Evolutionary conservation across 2,888 invertebrate genomes (phyloP).

Genomic region (Anthophora plumipes): DNA sequence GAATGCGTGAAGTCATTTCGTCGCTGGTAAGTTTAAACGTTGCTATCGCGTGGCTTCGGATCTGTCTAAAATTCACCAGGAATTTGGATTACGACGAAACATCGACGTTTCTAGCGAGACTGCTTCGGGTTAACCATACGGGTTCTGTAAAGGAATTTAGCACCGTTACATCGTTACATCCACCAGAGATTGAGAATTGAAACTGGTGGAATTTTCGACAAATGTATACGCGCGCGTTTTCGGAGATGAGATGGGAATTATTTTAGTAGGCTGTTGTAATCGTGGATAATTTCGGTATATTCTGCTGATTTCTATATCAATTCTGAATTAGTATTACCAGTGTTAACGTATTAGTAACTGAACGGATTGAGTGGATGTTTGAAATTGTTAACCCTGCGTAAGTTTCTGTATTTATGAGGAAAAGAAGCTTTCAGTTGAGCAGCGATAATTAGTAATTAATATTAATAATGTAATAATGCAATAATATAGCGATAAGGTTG

Average conservation of each 20-base stretch:
- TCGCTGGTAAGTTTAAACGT: slow-evolving; percentile 6
- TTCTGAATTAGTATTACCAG: no score
- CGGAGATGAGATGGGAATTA: neutral
- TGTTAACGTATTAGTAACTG: no score
- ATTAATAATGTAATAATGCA: no score
- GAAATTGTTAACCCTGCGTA: no score
- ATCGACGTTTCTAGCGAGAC: slow-evolving; percentile 2
- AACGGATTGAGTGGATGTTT: neutral
- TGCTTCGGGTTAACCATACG: neutral
- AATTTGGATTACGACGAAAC: slow-evolving; percentile 29
- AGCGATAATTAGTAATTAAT: no score
- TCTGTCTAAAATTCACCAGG: slow-evolving; percentile 17
- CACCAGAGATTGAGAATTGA: slow-evolving; percentile 14
- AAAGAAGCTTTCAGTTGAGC: no score
- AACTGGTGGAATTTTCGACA: neutral
- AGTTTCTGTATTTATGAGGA: no score
- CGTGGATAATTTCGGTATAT: no score
- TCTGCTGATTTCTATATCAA: no score
- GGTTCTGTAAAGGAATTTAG: neutral
- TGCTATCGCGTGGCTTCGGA: neutral
- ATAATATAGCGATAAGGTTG: no score
- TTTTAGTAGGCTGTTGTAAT: neutral
- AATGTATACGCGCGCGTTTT: neutral
- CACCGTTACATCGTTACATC: neutral
- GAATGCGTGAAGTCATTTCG: slow-evolving; percentile 42